Evolutionary conservation across 2,113 vertebrate species (phyloP).

Genomic region (Erythrolamprus reginae): DNA sequence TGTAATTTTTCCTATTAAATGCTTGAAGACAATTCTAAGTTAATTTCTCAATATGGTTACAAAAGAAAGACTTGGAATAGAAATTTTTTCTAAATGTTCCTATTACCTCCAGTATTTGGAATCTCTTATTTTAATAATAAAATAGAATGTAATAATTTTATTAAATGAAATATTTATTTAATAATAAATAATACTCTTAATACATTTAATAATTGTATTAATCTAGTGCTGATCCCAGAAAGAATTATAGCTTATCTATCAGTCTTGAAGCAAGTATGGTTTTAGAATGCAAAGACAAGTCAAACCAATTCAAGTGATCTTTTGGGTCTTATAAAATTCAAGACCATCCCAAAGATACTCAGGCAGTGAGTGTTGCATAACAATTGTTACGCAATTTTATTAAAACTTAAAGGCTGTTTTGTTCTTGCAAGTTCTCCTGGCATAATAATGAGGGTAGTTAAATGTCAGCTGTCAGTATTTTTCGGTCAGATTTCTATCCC

Average conservation of each 20-base stretch:
- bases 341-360: slow-evolving; percentile 62
- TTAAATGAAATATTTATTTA: no score
- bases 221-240: slow-evolving; percentile 60
- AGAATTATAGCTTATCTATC: slow-evolving; percentile 69
- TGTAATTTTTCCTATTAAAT: background rate
- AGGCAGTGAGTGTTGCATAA: slow-evolving; percentile 46
- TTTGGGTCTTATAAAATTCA: slow-evolving; percentile 54
- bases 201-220: background rate
- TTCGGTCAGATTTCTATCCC: background rate
- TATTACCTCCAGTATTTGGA: slow-evolving; percentile 49
- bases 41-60: slow-evolving; percentile 10
- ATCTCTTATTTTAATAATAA: no score
- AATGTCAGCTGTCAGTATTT: slow-evolving; percentile 11
- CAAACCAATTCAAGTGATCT: slow-evolving; percentile 51
- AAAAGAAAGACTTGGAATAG: slow-evolving; percentile 34
- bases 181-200: no score
- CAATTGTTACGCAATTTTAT: slow-evolving; percentile 58
- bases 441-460: slow-evolving; percentile 30
- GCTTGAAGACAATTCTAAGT: background rate
- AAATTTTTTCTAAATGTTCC: slow-evolving; percentile 25
- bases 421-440: background rate
- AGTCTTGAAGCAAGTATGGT: slow-evolving; percentile 65
- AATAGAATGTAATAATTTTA: no score
- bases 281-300: slow-evolving; percentile 49
- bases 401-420: slow-evolving; percentile 34